phyloP scores from a whole-genome alignment of 2,888 invertebrate species.

The Erpobdella octoculata region DNA sequence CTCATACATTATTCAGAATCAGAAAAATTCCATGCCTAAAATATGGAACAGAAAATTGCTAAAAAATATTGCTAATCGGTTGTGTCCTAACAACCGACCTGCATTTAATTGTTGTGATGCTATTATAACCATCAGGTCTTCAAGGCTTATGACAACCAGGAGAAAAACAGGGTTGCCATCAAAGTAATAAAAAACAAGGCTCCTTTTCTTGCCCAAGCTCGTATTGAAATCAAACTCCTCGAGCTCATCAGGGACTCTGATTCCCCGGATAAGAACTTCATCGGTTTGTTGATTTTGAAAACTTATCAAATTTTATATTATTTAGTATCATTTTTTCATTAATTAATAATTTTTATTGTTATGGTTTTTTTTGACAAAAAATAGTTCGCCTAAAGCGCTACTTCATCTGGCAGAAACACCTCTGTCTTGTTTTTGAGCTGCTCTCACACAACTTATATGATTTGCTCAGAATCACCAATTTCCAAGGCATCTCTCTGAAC shows the following conservation, averaged over 20 bases:
- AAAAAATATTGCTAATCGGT: too few species aligned
- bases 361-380: slow-evolving; percentile 40
- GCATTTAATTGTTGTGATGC: too few species aligned
- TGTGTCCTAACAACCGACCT: too few species aligned
- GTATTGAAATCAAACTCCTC: slow-evolving; percentile 97
- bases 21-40: too few species aligned
- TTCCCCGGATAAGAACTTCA: slow-evolving; percentile 11
- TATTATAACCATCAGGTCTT: slow-evolving; percentile 67
- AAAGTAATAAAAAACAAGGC: slow-evolving; percentile 99
- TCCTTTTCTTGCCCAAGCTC: slow-evolving; percentile 99
- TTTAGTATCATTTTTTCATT: too few species aligned
- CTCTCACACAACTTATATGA: slow-evolving; percentile 99
- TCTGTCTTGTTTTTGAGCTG: slow-evolving; percentile 99
- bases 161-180: slow-evolving; percentile 96
- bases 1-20: too few species aligned
- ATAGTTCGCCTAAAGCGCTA: slow-evolving; percentile 97
- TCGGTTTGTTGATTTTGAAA: too few species aligned
- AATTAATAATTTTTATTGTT: slow-evolving; percentile 58
- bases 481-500: slow-evolving; percentile 97
- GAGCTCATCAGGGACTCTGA: slow-evolving; percentile 69
- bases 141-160: slow-evolving; percentile 94
- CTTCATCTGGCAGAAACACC: slow-evolving; percentile 96
- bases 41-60: too few species aligned
- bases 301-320: too few species aligned
- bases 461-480: slow-evolving; percentile 96